Percentiles rank a stretch among this genome's conserved stretches.
Conservation (phyloP, 1,140 invertebrate species). For the Drosophila quadrilineata region DNA sequence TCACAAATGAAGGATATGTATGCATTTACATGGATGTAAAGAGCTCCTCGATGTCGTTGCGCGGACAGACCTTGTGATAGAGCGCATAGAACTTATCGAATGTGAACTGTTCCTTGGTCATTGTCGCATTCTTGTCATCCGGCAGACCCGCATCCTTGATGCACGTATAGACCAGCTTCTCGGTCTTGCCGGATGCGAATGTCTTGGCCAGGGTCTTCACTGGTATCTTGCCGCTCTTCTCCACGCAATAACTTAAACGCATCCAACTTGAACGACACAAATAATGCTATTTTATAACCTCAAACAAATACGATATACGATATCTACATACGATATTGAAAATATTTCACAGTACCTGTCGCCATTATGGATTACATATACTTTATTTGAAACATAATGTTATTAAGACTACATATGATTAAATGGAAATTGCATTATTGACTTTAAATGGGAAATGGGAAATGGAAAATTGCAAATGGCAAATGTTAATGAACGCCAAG, state of each 20-base stretch:
- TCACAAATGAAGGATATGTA: no score
- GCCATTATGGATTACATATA: no score
- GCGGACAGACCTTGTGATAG: conserved; percentile 99
- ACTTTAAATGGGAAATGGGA: no score
- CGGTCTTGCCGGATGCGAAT: conserved; percentile 98
- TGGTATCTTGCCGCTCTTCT: conserved; percentile 97
- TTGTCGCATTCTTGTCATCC: conserved; percentile 97
- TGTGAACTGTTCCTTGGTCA: conserved; percentile 97
- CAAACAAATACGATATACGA: background rate
- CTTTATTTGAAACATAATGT: no score
- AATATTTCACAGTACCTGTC: no score
- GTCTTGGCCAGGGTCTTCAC: conserved; percentile 98
- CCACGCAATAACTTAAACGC: conserved; percentile 95
- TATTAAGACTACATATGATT: no score
- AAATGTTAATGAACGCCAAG: no score
- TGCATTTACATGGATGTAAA: conserved; percentile 96
- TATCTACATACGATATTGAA: no score
- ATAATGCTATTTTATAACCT: background rate
- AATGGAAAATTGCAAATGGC: no score
- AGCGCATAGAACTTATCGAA: conserved; percentile 99
- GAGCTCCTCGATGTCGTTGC: conserved; percentile 99
- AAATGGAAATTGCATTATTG: no score
- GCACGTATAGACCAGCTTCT: conserved; percentile 99
- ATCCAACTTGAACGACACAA: conserved; percentile 89
- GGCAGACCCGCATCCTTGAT: conserved; percentile 96